phyloP scores from a whole-genome alignment of 2,888 invertebrate genomes.

The Tetanocera ferruginea region DNA sequence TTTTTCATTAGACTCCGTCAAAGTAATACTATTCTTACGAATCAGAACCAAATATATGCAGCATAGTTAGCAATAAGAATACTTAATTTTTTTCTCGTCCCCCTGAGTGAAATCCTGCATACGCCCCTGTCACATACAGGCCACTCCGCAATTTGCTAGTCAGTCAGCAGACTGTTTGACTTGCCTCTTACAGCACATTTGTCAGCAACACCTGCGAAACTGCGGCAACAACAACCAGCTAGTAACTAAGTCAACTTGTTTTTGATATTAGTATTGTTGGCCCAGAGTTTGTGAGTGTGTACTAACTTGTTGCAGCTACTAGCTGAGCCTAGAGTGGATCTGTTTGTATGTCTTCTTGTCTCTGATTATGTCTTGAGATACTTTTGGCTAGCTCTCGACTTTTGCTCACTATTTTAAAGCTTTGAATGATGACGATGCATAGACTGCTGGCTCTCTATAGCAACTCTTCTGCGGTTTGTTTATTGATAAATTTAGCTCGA shows the following conservation, averaged over 20 bases:
- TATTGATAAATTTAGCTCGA: slow-evolving; percentile 9
- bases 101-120: background rate
- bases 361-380: background rate
- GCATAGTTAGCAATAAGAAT: too few relatives aligned
- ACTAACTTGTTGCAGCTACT: background rate
- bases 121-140: background rate
- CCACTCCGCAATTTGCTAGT: background rate
- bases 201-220: slow-evolving; percentile 12
- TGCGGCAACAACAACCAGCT: background rate
- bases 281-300: background rate
- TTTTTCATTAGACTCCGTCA: too few relatives aligned
- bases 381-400: slow-evolving; percentile 4
- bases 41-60: too few relatives aligned
- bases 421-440: background rate
- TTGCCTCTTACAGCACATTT: background rate
- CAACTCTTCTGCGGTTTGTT: slow-evolving; percentile 19
- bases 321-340: background rate
- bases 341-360: background rate
- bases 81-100: too few relatives aligned
- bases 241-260: background rate
- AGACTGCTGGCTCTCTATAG: background rate
- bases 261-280: background rate
- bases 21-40: too few relatives aligned
- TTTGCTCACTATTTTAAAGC: background rate
- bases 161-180: background rate